phyloP scores from a whole-genome alignment of 2,797 vertebrate genomes.

The Agapornis canus region DNA sequence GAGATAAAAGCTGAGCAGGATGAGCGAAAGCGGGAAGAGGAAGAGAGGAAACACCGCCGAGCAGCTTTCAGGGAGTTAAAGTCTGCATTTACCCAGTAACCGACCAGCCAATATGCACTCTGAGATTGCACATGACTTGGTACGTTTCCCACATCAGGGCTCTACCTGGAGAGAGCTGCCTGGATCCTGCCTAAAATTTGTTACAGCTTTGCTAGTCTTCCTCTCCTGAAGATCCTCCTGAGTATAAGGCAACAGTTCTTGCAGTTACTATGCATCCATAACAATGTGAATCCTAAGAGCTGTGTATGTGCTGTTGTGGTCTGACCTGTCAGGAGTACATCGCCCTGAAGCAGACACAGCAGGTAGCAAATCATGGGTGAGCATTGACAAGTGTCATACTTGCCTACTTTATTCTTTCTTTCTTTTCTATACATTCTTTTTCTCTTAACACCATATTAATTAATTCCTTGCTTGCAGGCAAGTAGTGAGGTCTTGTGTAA shows the following conservation, averaged over 20 bases:
- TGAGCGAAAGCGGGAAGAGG: constrained; percentile 86
- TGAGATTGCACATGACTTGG: constrained; percentile 40
- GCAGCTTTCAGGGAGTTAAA: constrained; percentile 93
- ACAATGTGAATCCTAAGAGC: neutral
- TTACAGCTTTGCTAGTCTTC: constrained; percentile 4
- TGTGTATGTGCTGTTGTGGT: neutral
- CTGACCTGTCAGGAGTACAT: neutral
- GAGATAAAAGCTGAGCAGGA: constrained; percentile 94
- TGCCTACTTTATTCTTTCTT: neutral
- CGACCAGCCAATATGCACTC: neutral
- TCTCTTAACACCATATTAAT: neutral
- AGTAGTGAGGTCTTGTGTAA: constrained; percentile 25
- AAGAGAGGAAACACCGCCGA: constrained; percentile 85
- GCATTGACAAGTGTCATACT: neutral
- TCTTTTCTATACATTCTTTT: neutral
- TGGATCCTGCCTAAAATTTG: constrained; percentile 31
- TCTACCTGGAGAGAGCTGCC: constrained; percentile 24
- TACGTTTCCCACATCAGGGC: constrained; percentile 33
- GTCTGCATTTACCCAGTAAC: constrained; percentile 85
- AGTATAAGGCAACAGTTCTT: constrained; percentile 9
- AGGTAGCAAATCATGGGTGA: constrained; percentile 10
- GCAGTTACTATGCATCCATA: neutral
- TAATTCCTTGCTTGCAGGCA: constrained; percentile 41
- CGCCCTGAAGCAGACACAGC: constrained; percentile 17
- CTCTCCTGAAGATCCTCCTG: neutral